Base-by-base conservation (phyloP, 64 coral and sea anemone genomes). In the Actinia equina region DNA sequence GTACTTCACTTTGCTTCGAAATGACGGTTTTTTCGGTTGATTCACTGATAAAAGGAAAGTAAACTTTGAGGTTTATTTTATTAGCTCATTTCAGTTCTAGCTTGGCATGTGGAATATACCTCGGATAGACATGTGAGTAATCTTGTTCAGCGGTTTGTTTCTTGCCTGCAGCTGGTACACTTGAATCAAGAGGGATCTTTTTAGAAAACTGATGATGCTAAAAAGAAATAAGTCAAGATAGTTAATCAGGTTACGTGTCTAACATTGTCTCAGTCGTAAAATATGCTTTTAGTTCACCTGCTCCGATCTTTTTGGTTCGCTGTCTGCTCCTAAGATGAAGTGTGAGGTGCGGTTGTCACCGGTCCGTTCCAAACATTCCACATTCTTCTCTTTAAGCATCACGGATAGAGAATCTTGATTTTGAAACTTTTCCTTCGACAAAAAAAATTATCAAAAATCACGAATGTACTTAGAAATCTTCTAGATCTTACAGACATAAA, bases 321-420 rank as follows among this genome's bases (percentile, higher is more conserved):
- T 78, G 86, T 96, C 88, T 79, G 91, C 89, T 9, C 94, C 94
- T 46, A 96, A 87, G 41, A 58, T 82, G 63, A 96, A 96, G 23
- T 96, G 94, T 26, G 90, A 89, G 30, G 52, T 90, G 23, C 94
- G 88, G 70, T 93, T 96, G 43, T 93, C 94, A 16, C 61, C 26
- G 26, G 89, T 92, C 30, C 94, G 56, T 5, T 71, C 91, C 27
- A 63, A 18, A 56, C 94, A 96, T 59, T 96, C 91, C 12, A 55
- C 60, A 43, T 84, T 77, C 17, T 96, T 96, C 46, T 86, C 61
- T 84, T 46, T 83, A 42, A 59, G 43, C 22, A 71, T 92, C 26
- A 37, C 30, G 0, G 65, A 14, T n/a, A 87, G 46, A 52, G 43
- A 43, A 20, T 44, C 62, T 22, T 69, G 71, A 25, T 53, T 37